phyloP scores from a whole-genome alignment of 2,113 vertebrate species.

The Callipepla californica region DNA sequence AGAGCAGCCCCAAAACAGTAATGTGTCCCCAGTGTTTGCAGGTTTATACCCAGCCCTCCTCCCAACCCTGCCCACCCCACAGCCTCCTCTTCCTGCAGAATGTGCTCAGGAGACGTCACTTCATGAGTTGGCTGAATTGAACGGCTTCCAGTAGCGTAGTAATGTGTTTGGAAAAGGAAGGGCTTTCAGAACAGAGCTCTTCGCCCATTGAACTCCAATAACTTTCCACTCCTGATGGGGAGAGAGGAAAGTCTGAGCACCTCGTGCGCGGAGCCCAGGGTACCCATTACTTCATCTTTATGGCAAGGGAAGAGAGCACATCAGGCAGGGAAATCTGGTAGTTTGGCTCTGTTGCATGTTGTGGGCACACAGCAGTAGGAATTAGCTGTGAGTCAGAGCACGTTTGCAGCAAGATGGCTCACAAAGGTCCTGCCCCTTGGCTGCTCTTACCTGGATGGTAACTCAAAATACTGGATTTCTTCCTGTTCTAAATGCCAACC shows the following conservation, averaged over 20 bases:
- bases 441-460: background rate
- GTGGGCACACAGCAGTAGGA: slow-evolving; percentile 6
- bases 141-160: slow-evolving; percentile 76
- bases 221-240: slow-evolving; percentile 64
- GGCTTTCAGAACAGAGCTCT: slow-evolving; percentile 53
- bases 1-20: background rate
- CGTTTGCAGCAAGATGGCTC: background rate
- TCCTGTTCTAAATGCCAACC: background rate
- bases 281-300: slow-evolving; percentile 58
- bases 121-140: slow-evolving; percentile 73
- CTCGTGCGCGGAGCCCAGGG: slow-evolving; percentile 21
- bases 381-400: background rate
- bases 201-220: slow-evolving; percentile 67
- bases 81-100: slow-evolving; percentile 64
- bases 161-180: slow-evolving; percentile 74
- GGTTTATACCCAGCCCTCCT: slow-evolving; percentile 63
- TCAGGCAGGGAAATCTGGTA: slow-evolving; percentile 37
- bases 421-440: background rate
- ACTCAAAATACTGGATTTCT: background rate
- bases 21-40: slow-evolving; percentile 67
- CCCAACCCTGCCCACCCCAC: slow-evolving; percentile 57
- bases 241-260: slow-evolving; percentile 62
- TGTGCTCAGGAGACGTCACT: slow-evolving; percentile 76
- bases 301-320: slow-evolving; percentile 20
- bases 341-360: slow-evolving; percentile 5